Base-by-base conservation (phyloP, 2,888 invertebrate genomes). In the Volucella inanis region DNA sequence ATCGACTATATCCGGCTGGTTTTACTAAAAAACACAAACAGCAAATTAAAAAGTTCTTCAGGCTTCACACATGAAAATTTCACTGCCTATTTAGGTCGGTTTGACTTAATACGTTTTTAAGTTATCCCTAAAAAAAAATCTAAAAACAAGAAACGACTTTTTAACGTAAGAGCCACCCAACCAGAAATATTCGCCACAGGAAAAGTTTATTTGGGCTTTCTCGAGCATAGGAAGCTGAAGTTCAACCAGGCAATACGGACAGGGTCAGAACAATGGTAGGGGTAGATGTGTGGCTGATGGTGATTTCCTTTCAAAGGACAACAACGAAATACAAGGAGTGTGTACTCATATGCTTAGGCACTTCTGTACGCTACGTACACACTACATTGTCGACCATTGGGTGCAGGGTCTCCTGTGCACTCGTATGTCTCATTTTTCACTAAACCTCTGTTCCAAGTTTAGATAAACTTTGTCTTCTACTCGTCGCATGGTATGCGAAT, bases 41-140 rank as follows among this genome's bases (percentile, higher is more conserved):
- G 50, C 39, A 65, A 65, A 65, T 50, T 50, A 50, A 50, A 64
- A 64, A 64, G 64, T 64, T 39, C 50, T 64, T 50, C 49, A 14
- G 31, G 47, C 31, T 47, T 14, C 31, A 47, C n/a, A 47, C 22
- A 31, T n/a, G 22, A 45, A 62, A 62, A 45, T 62, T 62, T 6
- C 62, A 47, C 47, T 47, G 47, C 47, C 47, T 10, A 65, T 52
- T 65, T 65, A 45, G 39, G 41, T 18, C 49, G 65, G 65, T 65
- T 52, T 22, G 11, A 52, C 52, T 52, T 52, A 52, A 65, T 65
- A 65, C 52, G 18, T 41, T 52, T 49, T 49, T 8, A 8, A 39
- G 1, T 14, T 38, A 11, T 3, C 31, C 6, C 31, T 0, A 4
- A 4, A 31, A 31, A 22, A 31, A 31, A 31, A 31, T 31, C 1